Evolutionary conservation across 35 echinoderm and acorn worm genomes (phyloP).

Genomic region (Hemicentrotus pulcherrimus): DNA sequence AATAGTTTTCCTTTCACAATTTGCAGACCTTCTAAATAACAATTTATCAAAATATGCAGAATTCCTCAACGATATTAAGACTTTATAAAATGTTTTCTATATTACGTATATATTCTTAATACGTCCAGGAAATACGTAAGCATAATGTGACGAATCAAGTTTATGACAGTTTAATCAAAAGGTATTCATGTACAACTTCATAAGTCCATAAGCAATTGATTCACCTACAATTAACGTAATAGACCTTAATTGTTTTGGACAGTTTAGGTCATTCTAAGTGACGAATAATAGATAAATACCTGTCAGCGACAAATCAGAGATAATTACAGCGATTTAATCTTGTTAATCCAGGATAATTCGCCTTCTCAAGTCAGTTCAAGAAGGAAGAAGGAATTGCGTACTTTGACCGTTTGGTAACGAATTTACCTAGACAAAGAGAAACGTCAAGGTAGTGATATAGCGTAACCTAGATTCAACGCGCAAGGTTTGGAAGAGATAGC

Average conservation of each 20-base stretch:
- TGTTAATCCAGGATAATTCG: background rate
- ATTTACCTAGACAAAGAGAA: background rate
- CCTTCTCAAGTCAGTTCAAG: background rate
- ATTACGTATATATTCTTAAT: background rate
- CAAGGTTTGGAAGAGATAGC: background rate
- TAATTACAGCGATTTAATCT: slow-evolving; percentile 1
- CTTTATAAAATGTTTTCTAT: background rate
- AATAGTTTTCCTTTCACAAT: too few relatives aligned
- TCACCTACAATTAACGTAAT: too few relatives aligned
- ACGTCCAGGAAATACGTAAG: background rate
- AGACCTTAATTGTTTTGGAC: background rate
- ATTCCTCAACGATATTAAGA: too few relatives aligned
- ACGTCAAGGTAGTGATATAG: background rate
- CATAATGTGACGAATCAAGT: background rate
- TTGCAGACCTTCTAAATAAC: too few relatives aligned
- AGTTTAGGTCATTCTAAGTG: background rate
- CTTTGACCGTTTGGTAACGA: background rate
- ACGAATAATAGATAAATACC: background rate
- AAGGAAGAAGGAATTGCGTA: background rate
- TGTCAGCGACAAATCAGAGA: background rate
- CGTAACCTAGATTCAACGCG: background rate
- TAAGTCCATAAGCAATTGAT: too few relatives aligned
- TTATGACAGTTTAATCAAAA: background rate
- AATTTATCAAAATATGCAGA: too few relatives aligned
- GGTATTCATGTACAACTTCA: background rate